A percentile compares a stretch with the other conserved stretches of the same genome.
phyloP scores from a whole-genome alignment of 2,888 invertebrate species.

The Creontiades dilutus region DNA sequence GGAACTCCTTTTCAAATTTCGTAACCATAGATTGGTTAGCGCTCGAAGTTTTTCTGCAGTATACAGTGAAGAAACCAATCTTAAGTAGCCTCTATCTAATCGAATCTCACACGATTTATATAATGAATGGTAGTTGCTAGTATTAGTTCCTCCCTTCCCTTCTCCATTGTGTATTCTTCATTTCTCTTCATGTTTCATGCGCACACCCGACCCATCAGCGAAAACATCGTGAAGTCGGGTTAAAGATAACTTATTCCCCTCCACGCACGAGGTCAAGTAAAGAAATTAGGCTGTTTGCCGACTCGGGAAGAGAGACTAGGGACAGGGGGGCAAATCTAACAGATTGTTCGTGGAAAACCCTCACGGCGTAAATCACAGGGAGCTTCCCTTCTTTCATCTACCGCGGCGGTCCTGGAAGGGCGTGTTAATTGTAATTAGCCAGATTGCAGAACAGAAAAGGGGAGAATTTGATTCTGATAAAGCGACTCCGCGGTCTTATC shows the following conservation, averaged over 20 bases:
- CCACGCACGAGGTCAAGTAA: slow-evolving; percentile 51
- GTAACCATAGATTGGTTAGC: no score
- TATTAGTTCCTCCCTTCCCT: no score
- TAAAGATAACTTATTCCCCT: slow-evolving; percentile 44
- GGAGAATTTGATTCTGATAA: slow-evolving; percentile 75
- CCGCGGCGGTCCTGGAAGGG: slow-evolving; percentile 34
- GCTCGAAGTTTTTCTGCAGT: no score
- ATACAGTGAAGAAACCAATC: no score
- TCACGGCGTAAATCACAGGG: slow-evolving; percentile 51
- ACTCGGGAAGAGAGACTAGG: neutral
- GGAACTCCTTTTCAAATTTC: no score
- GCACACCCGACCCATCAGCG: no score
- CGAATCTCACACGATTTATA: no score
- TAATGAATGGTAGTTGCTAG: no score
- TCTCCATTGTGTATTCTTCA: no score
- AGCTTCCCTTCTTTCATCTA: slow-evolving; percentile 10
- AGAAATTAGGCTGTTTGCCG: slow-evolving; percentile 58
- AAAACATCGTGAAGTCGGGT: neutral
- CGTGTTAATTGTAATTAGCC: slow-evolving; percentile 76
- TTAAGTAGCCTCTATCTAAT: no score
- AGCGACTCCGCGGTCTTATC: slow-evolving; percentile 75
- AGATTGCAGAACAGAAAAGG: slow-evolving; percentile 71
- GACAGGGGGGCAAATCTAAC: neutral
- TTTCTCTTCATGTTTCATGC: no score
- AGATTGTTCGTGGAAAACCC: slow-evolving; percentile 16